Evolutionary conservation across 1,140 invertebrate species (phyloP).

Genomic region (Zaprionus africanus): DNA sequence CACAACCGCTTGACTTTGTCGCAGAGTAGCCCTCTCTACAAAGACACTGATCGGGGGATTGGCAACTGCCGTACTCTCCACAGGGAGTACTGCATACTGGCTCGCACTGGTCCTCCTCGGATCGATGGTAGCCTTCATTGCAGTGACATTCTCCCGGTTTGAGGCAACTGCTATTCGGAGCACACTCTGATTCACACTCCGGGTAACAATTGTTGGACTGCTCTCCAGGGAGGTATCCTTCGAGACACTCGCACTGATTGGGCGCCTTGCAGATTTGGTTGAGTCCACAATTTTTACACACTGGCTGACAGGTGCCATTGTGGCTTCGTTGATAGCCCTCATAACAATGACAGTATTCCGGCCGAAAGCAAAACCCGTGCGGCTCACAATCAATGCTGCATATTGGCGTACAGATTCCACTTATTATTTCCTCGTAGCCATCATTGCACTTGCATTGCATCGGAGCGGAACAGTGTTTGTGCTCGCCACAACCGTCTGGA

Average conservation of each 20-base stretch:
- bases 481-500: not conserved
- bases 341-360: constrained; percentile 74
- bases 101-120: constrained; percentile 68
- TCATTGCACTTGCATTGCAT: constrained; percentile 33
- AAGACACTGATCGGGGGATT: constrained; percentile 28
- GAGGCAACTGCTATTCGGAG: constrained; percentile 45
- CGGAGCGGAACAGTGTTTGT: constrained; percentile 34
- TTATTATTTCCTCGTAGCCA: constrained; percentile 54
- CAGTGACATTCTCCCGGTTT: constrained; percentile 68
- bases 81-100: constrained; percentile 83
- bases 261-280: constrained; percentile 86
- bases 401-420: constrained; percentile 17
- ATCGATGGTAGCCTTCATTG: constrained; percentile 68
- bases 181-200: constrained; percentile 47
- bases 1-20: constrained; percentile 78
- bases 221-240: constrained; percentile 85
- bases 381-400: constrained; percentile 36
- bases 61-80: constrained; percentile 41
- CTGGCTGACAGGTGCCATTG: constrained; percentile 85
- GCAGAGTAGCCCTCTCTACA: constrained; percentile 47
- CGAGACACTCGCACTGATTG: constrained; percentile 86
- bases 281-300: constrained; percentile 81
- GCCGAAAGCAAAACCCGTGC: constrained; percentile 63
- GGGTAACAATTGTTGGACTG: constrained; percentile 52
- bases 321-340: not conserved